phyloP scores from a whole-genome alignment of 2,113 vertebrate genomes.

The Regulus satrapa region DNA sequence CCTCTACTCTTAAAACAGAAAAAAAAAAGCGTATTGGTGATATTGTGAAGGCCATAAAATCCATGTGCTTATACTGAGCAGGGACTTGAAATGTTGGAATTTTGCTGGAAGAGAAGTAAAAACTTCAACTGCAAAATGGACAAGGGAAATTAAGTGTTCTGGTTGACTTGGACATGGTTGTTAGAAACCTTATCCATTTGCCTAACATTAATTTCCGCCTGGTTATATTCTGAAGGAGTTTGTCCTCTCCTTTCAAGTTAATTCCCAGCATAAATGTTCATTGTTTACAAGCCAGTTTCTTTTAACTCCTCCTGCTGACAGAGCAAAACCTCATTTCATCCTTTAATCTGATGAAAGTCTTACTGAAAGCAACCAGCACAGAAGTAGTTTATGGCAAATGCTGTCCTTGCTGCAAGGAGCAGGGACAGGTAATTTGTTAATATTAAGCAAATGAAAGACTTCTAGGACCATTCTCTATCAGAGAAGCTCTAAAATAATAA shows the following conservation, averaged over 20 bases:
- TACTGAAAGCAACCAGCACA: not conserved
- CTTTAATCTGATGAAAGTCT: not conserved
- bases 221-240: not conserved
- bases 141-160: not conserved
- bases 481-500: not conserved
- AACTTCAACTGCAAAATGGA: not conserved
- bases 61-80: slow-evolving; percentile 19
- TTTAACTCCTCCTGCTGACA: not conserved
- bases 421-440: not conserved
- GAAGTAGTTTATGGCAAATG: not conserved
- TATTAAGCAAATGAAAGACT: not conserved
- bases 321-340: not conserved
- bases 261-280: not conserved
- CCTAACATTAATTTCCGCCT: not conserved
- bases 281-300: not conserved
- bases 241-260: slow-evolving; percentile 6
- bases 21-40: not conserved
- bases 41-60: slow-evolving; percentile 46
- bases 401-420: not conserved
- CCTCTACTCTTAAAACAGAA: not conserved
- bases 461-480: not conserved
- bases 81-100: slow-evolving; percentile 10
- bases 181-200: not conserved
- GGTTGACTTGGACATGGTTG: not conserved
- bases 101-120: slow-evolving; percentile 27